phyloP scores from a whole-genome alignment of 2,113 vertebrate genomes.

The Salvator merianae region DNA sequence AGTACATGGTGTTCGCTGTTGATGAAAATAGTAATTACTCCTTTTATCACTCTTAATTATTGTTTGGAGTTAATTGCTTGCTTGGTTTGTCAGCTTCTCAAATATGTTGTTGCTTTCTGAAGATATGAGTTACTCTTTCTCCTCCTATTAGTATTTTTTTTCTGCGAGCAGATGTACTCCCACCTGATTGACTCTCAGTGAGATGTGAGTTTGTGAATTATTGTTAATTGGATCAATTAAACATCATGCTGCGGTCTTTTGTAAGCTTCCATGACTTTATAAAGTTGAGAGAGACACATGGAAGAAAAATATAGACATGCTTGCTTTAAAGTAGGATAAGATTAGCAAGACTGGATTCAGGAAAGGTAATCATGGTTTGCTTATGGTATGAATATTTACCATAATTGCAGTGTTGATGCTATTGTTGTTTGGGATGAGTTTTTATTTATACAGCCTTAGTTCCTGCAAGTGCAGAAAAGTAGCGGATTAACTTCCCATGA shows the following conservation, averaged over 20 bases:
- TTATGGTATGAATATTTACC: not conserved
- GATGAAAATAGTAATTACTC: not conserved
- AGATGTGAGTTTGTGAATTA: not conserved
- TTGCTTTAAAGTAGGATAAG: not conserved
- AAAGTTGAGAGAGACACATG: not conserved
- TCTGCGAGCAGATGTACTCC: not conserved
- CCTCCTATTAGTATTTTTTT: not conserved
- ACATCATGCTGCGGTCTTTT: not conserved
- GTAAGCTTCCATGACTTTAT: not conserved
- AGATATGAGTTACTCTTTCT: slow-evolving; percentile 1
- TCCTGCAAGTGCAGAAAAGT: not conserved
- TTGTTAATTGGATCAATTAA: not conserved
- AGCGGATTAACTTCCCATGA: not conserved
- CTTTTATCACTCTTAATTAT: not conserved
- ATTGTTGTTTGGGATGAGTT: not conserved
- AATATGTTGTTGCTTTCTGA: slow-evolving; percentile 8
- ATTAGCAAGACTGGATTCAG: too few relatives aligned
- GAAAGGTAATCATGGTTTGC: not conserved
- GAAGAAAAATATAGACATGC: not conserved
- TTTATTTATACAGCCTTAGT: not conserved
- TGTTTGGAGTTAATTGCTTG: not conserved
- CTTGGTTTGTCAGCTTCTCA: slow-evolving; percentile 2
- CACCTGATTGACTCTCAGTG: slow-evolving; percentile 2
- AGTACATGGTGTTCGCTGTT: not conserved
- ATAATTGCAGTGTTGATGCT: not conserved